A percentile compares a stretch with the other conserved stretches of the same genome.
These are phyloP conservation scores for Emberiza fucata DNA, from an alignment of 2,113 vertebrate genomes.

Conservation along the genomic window DNA sequence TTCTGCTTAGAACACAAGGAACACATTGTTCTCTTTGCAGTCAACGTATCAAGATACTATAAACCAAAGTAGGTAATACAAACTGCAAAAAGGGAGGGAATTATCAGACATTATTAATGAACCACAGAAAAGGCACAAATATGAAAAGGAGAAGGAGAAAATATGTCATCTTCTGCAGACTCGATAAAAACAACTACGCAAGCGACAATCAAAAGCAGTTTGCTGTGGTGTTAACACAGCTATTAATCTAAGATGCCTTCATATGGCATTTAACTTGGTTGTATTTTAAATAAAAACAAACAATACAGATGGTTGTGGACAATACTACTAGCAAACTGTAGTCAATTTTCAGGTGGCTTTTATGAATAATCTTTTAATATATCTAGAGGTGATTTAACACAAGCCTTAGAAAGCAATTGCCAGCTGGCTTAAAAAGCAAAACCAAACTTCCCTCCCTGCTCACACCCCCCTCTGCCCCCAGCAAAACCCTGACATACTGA, in stretches of 20 bases:
- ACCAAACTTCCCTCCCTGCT: background rate
- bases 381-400: background rate
- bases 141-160: background rate
- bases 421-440: background rate
- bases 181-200: background rate
- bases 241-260: background rate
- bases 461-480: background rate
- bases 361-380: background rate
- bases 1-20: background rate
- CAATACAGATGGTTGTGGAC: background rate
- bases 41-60: background rate
- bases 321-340: background rate
- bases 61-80: background rate
- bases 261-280: no score
- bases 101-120: background rate
- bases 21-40: background rate
- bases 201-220: background rate
- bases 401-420: background rate
- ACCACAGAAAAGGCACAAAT: background rate
- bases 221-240: background rate
- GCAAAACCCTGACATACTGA: background rate
- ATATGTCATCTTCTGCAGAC: background rate
- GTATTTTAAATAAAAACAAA: background rate
- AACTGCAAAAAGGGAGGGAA: background rate
- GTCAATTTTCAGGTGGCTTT: background rate